These are phyloP conservation scores for Pollimyrus isidori DNA, from an alignment of 2,113 vertebrate species.

Conservation along the genomic window DNA sequence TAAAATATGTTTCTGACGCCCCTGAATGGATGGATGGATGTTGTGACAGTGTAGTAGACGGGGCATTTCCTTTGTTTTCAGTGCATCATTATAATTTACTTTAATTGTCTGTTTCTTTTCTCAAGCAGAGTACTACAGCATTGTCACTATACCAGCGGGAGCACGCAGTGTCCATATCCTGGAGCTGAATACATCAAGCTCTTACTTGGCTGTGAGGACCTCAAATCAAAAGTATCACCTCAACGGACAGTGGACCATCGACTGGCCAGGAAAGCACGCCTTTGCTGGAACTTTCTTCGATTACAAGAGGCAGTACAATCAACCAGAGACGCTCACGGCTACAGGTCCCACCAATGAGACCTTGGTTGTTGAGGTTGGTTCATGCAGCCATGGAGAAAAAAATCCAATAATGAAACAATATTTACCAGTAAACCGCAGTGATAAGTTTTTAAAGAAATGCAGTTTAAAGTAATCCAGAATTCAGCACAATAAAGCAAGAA, in stretches of 20 bases:
- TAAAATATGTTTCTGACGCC: no score
- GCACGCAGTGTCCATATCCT: constrained; percentile 68
- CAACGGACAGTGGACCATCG: constrained; percentile 76
- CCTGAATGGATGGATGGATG: neutral
- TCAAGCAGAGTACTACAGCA: constrained; percentile 66
- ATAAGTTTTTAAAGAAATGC: neutral
- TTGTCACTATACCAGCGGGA: constrained; percentile 71
- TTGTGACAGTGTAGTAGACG: neutral
- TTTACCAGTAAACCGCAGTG: neutral
- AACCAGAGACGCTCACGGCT: constrained; percentile 69
- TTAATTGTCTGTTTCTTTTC: neutral
- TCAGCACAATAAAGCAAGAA: neutral
- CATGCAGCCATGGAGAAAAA: neutral
- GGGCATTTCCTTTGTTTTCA: neutral
- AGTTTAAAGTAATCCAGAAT: neutral
- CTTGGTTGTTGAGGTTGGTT: constrained; percentile 68
- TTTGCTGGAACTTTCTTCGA: constrained; percentile 73
- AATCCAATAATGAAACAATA: neutral
- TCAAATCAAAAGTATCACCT: constrained; percentile 65
- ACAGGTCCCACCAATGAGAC: constrained; percentile 77
- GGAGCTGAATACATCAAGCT: constrained; percentile 70
- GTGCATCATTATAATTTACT: neutral
- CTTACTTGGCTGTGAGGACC: constrained; percentile 72
- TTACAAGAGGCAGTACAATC: constrained; percentile 70
- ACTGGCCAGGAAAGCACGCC: constrained; percentile 73